phyloP scores from a whole-genome alignment of 2,113 vertebrate species.

The Callaeas wilsoni region DNA sequence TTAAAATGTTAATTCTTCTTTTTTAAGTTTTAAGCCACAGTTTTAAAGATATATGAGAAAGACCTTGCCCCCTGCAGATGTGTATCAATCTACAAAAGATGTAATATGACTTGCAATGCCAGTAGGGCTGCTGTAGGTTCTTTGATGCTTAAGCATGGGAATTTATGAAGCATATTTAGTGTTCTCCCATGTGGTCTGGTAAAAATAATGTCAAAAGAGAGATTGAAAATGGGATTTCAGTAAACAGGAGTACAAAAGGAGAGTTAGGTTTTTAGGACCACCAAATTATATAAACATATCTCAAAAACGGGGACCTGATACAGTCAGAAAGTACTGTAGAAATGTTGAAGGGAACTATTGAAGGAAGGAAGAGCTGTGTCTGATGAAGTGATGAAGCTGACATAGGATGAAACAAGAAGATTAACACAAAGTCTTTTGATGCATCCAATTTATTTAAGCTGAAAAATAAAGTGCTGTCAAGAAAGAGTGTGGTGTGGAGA shows the following conservation, averaged over 20 bases:
- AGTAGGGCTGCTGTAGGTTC: neutral
- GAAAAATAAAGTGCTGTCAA: neutral
- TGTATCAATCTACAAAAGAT: neutral
- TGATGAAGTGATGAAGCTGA: neutral
- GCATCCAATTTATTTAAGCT: neutral
- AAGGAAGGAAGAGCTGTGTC: neutral
- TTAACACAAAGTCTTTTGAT: neutral
- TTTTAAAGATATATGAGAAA: conserved; percentile 42
- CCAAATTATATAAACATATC: neutral
- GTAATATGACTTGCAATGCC: neutral
- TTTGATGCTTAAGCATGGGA: conserved; percentile 36
- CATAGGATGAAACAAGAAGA: neutral
- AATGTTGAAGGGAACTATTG: neutral
- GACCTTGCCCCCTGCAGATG: conserved; percentile 18
- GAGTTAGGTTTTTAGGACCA: neutral
- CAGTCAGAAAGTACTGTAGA: neutral
- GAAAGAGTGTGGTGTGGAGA: neutral
- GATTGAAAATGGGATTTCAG: neutral
- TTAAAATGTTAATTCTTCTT: conserved; percentile 46
- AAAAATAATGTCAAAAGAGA: conserved; percentile 18
- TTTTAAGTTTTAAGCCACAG: conserved; percentile 16
- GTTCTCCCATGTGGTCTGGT: conserved; percentile 40
- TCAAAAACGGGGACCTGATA: neutral
- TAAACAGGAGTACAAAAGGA: conserved; percentile 37
- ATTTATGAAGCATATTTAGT: neutral